These are phyloP conservation scores for Diplazon laetatorius DNA, from an alignment of 2,888 invertebrate species.

Conservation along the genomic window DNA sequence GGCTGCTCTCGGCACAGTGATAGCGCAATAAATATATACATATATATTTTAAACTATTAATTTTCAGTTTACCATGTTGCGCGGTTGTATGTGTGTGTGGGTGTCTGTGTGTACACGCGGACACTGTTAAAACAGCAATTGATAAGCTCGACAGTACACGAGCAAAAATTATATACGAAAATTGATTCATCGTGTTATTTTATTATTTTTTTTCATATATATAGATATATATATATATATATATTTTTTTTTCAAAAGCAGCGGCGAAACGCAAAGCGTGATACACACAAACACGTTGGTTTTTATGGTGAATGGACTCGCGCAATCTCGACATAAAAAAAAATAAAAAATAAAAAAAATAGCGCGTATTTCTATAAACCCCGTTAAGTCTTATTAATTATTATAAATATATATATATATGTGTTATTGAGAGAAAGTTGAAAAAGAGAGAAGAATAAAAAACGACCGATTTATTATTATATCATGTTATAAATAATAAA, in stretches of 20 bases:
- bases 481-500: constrained; percentile 69
- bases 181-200: not conserved
- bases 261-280: constrained; percentile 62
- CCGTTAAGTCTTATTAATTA: constrained; percentile 65
- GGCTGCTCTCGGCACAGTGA: constrained; percentile 72
- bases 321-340: constrained; percentile 36
- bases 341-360: too few relatives aligned
- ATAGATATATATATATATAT: constrained; percentile 53
- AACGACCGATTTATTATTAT: constrained; percentile 69
- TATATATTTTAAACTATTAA: too few relatives aligned
- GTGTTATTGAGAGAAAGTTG: constrained; percentile 65
- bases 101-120: constrained; percentile 10
- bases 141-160: not conserved
- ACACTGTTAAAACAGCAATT: constrained; percentile 19
- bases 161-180: constrained; percentile 12
- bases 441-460: constrained; percentile 39
- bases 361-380: constrained; percentile 56
- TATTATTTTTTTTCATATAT: constrained; percentile 66
- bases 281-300: constrained; percentile 57
- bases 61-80: constrained; percentile 13
- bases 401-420: too few relatives aligned
- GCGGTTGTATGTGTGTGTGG: not conserved
- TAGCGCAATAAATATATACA: constrained; percentile 72
- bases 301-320: constrained; percentile 74
- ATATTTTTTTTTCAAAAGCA: constrained; percentile 37